These are phyloP conservation scores for Aptenodytes patagonicus DNA, from an alignment of 2,113 vertebrate genomes.

Conservation along the genomic window DNA sequence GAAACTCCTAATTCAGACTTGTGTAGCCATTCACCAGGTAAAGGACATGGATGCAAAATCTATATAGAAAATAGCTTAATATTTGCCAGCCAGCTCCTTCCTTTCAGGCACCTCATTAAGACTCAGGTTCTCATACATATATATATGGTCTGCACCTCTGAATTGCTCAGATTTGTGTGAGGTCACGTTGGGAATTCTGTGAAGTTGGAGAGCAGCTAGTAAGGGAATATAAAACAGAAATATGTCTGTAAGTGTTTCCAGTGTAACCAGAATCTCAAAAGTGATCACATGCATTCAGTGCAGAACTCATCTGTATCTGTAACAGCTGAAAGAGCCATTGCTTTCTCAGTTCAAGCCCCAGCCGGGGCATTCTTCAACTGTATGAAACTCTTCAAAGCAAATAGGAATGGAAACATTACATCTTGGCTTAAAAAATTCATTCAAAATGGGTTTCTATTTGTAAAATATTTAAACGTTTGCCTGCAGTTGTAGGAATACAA, in stretches of 20 bases:
- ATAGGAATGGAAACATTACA: background rate
- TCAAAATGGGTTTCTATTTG: slow-evolving; percentile 14
- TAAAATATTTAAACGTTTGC: slow-evolving; percentile 67
- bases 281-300: background rate
- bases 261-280: background rate
- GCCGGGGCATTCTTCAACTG: background rate
- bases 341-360: background rate
- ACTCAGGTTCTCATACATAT: background rate
- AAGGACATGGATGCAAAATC: background rate
- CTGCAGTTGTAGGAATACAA: slow-evolving; percentile 20
- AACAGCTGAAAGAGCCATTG: background rate
- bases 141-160: background rate
- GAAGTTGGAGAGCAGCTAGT: background rate
- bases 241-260: background rate
- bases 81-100: background rate
- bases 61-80: background rate
- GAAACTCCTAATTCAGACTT: background rate
- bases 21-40: background rate
- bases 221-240: background rate
- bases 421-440: slow-evolving; percentile 45
- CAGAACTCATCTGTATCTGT: background rate
- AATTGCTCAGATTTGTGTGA: background rate
- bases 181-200: background rate
- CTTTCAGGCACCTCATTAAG: background rate
- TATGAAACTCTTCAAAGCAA: slow-evolving; percentile 16